Conservation (phyloP, 2,888 invertebrate species). For the Stenurella melanura region DNA sequence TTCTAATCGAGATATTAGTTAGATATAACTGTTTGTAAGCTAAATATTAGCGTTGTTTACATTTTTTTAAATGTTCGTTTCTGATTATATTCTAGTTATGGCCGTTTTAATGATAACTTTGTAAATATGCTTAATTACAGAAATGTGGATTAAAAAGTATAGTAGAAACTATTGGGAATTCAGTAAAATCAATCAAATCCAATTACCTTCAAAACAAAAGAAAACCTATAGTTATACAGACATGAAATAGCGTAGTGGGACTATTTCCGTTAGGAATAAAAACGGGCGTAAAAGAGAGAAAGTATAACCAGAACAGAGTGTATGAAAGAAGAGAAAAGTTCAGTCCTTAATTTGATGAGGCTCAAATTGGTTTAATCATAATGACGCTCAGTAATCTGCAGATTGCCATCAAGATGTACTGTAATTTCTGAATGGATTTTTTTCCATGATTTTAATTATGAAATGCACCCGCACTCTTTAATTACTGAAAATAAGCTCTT, state of each 20-base stretch:
- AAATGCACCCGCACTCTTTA: conserved; percentile 56
- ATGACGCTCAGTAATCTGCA: conserved; percentile 66
- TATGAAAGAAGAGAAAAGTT: conserved; percentile 39
- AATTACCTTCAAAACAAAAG: neutral
- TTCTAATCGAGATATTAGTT: too few species aligned
- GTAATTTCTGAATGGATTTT: conserved; percentile 67
- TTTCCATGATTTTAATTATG: conserved; percentile 66
- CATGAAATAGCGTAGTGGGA: conserved; percentile 13
- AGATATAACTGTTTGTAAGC: too few species aligned
- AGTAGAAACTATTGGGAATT: too few species aligned
- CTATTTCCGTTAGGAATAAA: neutral
- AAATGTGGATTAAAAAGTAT: too few species aligned
- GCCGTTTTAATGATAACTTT: too few species aligned
- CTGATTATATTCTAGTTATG: too few species aligned
- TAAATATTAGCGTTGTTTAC: too few species aligned
- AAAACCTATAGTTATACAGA: neutral
- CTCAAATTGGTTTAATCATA: conserved; percentile 67
- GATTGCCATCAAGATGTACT: conserved; percentile 65
- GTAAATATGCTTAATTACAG: too few species aligned
- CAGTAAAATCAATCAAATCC: neutral
- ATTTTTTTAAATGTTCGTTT: too few species aligned
- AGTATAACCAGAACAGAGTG: neutral
- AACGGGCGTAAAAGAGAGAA: conserved; percentile 5
- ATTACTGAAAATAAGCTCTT: conserved; percentile 48
- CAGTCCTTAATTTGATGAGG: conserved; percentile 64